phyloP scores from a whole-genome alignment of 2,113 vertebrate species.

The Furnarius figulus region DNA sequence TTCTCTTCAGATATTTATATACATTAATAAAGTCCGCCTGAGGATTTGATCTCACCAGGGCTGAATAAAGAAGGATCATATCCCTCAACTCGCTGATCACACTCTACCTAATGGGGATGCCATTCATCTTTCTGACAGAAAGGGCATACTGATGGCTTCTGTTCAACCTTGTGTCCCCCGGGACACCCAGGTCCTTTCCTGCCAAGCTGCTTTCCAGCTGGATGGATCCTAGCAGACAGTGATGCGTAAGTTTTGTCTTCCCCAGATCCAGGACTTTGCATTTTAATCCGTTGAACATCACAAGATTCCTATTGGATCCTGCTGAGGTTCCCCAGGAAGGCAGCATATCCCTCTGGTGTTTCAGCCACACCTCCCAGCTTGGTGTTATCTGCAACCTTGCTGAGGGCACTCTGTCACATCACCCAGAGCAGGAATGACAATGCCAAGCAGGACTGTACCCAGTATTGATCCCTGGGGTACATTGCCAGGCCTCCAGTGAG shows the following conservation, averaged over 20 bases:
- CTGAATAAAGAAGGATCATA: not conserved
- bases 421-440: not conserved
- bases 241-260: not conserved
- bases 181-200: not conserved
- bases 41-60: not conserved
- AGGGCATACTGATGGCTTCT: not conserved
- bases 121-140: not conserved
- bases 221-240: too few species aligned
- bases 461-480: not conserved
- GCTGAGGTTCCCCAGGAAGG: not conserved
- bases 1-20: not conserved
- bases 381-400: not conserved
- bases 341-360: not conserved
- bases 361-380: not conserved
- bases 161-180: not conserved
- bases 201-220: not conserved
- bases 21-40: not conserved
- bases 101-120: not conserved
- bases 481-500: not conserved
- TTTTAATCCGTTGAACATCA: not conserved
- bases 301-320: not conserved
- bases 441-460: not conserved
- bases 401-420: not conserved
- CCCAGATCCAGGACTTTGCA: not conserved
- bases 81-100: not conserved